phyloP scores from a whole-genome alignment of 2,113 vertebrate genomes.

The Raphicerus campestris region DNA sequence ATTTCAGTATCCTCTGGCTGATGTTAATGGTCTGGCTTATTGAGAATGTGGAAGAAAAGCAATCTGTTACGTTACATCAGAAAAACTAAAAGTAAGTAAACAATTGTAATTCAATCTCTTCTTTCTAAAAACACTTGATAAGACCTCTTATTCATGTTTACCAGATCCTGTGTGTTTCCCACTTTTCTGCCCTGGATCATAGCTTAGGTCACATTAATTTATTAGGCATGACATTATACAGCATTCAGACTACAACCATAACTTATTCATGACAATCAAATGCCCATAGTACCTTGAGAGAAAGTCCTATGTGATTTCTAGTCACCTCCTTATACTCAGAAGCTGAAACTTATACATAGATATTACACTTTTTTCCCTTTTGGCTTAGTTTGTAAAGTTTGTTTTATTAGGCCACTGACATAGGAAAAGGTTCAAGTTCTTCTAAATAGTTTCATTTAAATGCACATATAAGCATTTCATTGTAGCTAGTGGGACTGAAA shows the following conservation, averaged over 20 bases:
- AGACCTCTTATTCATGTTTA: neutral
- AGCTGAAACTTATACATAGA: slow-evolving; percentile 37
- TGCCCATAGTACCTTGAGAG: neutral
- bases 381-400: slow-evolving; percentile 55
- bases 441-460: slow-evolving; percentile 71
- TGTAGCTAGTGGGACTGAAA: slow-evolving; percentile 17
- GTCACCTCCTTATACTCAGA: neutral
- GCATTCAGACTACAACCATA: neutral
- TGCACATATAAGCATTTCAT: slow-evolving; percentile 63
- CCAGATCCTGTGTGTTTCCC: neutral
- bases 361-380: neutral
- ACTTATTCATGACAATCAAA: slow-evolving; percentile 39
- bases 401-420: slow-evolving; percentile 56
- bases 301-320: neutral
- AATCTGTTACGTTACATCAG: neutral
- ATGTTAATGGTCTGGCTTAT: neutral
- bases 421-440: slow-evolving; percentile 18
- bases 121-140: neutral
- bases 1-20: neutral
- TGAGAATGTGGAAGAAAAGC: neutral
- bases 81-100: slow-evolving; percentile 22
- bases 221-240: neutral
- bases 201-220: slow-evolving; percentile 1
- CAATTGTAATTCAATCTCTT: neutral
- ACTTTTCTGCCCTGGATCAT: neutral